Conservation (phyloP, 2,888 invertebrate genomes). For the Nemurella pictetii region DNA sequence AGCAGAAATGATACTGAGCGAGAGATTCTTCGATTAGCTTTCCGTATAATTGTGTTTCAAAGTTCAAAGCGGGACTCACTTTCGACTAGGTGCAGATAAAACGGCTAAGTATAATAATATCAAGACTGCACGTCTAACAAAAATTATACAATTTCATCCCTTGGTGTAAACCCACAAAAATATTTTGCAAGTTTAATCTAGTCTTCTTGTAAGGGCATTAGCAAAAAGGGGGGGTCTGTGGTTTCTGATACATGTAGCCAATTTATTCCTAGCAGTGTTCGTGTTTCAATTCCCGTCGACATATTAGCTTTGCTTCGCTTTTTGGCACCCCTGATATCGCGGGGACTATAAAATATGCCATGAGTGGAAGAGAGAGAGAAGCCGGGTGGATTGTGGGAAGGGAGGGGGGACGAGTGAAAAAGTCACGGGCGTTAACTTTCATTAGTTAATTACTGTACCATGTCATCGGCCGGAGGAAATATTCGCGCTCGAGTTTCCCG, state of each 20-base stretch:
- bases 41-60: neutral
- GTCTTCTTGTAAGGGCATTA: neutral
- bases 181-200: neutral
- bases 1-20: neutral
- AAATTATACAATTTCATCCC: neutral
- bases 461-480: constrained; percentile 16
- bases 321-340: constrained; percentile 3
- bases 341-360: neutral
- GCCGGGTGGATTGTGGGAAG: neutral
- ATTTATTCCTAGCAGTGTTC: neutral
- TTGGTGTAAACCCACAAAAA: neutral
- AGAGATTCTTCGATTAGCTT: neutral
- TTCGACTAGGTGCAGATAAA: neutral
- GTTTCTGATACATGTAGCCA: neutral
- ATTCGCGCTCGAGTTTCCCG: neutral
- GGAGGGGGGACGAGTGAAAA: neutral
- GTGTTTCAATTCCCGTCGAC: neutral
- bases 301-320: neutral
- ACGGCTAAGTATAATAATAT: neutral
- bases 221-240: neutral
- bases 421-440: constrained; percentile 17
- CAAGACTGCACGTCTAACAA: neutral
- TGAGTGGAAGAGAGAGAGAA: neutral
- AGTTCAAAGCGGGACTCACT: neutral
- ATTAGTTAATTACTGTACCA: constrained; percentile 24